Base-by-base conservation (phyloP, 2,797 vertebrate species). In the Loris lydekkerianus region DNA sequence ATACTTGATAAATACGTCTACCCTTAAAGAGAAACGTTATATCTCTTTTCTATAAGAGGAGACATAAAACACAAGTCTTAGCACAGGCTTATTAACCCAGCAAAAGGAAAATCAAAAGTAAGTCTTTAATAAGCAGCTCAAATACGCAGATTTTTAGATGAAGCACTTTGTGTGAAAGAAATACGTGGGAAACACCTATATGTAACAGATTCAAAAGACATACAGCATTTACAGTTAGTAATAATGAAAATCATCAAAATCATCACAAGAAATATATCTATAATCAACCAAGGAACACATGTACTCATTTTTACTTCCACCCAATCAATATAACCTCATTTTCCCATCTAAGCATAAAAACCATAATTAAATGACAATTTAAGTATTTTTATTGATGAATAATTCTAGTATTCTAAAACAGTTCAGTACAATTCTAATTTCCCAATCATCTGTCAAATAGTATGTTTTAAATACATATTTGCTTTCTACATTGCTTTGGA, bases 281-380 rank as follows among this genome's bases (percentile, higher is more conserved):
- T 61, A 80, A 78, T 49, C 78, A 95, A 92, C 27, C 67, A 89
- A 90, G n/a, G 58, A 27, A 61, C 29, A 88, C 20, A 43, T 90
- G 25, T 90, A 94, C 61, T 87, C 73, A 91, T 58, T 97, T 94
- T 91, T 65, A 86, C n/a, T 78, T 82, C 23, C 7, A 77, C n/a
- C 23, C 80, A 91, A 49, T 49, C 49, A 93, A 89, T 81, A 85
- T 27, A 93, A 27, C 34, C 40, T 93, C 56, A 76, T 85, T 88
- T 94, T 89, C 67, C 67, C 67, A 97, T 83, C 43, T 83, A 87
- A 95, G 90, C 29, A 96, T 83, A 29, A 82, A 92, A 87, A 18
- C 18, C 49, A 31, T 56, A 91, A 91, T 87, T 63, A 86, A 94
- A 56, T 17, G 27, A 60, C 69, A 85, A 94, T 95, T 92, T 87